phyloP scores from a whole-genome alignment of 2,888 invertebrate genomes.

The Campopleginae sp. region DNA sequence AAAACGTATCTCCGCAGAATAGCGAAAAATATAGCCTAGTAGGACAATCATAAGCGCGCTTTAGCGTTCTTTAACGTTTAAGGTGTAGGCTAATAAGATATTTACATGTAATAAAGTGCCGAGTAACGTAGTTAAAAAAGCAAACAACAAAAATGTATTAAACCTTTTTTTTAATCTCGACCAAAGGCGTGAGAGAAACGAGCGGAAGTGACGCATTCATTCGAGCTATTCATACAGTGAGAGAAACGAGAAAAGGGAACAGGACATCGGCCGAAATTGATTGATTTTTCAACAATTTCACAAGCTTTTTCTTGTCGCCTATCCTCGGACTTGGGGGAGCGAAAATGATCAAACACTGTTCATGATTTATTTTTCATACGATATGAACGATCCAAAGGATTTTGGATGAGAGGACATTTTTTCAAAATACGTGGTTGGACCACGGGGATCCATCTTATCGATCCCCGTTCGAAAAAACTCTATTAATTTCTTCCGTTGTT shows the following conservation, averaged over 20 bases:
- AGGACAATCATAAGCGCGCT: conserved; percentile 76
- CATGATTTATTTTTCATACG: conserved; percentile 12
- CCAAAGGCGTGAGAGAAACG: neutral
- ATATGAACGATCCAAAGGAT: conserved; percentile 32
- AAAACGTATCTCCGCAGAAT: conserved; percentile 52
- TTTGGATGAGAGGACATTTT: conserved; percentile 40
- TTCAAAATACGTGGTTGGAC: conserved; percentile 35
- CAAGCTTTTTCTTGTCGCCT: neutral
- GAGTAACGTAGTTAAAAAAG: conserved; percentile 39
- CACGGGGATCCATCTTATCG: conserved; percentile 33
- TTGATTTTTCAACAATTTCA: neutral
- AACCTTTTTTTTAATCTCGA: neutral
- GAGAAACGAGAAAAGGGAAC: neutral
- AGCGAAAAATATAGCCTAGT: conserved; percentile 68
- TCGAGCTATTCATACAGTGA: neutral
- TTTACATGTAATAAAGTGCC: conserved; percentile 48
- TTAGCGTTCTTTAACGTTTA: conserved; percentile 66
- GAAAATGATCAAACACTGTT: conserved; percentile 32
- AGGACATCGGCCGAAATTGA: neutral
- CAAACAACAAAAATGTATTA: conserved; percentile 18
- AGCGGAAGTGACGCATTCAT: neutral
- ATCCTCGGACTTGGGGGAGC: conserved; percentile 44
- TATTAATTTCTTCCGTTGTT: neutral
- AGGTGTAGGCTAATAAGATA: conserved; percentile 60
- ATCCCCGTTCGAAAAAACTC: conserved; percentile 31